These are phyloP conservation scores for Calidris pugnax DNA, from an alignment of 2,113 vertebrate species.

Conservation along the genomic window DNA sequence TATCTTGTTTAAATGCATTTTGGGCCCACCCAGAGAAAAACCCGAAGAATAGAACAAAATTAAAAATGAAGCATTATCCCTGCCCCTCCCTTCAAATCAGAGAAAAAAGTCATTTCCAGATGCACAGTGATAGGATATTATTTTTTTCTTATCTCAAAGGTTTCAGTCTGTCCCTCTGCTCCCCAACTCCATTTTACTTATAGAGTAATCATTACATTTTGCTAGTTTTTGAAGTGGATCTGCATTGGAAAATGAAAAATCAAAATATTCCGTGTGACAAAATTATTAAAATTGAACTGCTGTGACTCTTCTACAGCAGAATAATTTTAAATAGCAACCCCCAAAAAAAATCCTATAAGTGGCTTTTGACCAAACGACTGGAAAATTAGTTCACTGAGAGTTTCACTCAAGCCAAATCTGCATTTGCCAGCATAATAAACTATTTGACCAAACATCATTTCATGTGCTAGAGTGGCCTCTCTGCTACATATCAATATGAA, in stretches of 20 bases:
- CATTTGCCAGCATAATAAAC: not conserved
- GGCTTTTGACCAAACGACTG: not conserved
- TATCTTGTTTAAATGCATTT: constrained; percentile 12
- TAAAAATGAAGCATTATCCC: not conserved
- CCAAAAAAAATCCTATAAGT: not conserved
- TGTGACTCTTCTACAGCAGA: not conserved
- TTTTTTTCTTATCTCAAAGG: not conserved
- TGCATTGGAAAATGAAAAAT: not conserved
- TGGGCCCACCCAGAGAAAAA: not conserved
- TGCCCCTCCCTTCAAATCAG: not conserved
- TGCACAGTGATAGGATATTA: not conserved
- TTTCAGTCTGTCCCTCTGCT: not conserved
- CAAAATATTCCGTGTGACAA: not conserved
- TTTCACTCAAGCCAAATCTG: not conserved
- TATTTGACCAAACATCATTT: not conserved
- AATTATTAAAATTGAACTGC: not conserved
- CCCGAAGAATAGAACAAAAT: not conserved
- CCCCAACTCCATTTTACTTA: not conserved
- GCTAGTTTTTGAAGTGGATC: not conserved
- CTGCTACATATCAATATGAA: rapidly evolving
- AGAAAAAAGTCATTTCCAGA: not conserved
- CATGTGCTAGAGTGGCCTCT: not conserved
- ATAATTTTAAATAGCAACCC: not conserved
- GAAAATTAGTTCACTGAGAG: not conserved
- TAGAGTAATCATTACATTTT: not conserved